phyloP scores from a whole-genome alignment of 2,113 vertebrate genomes.

The Neogale vison region DNA sequence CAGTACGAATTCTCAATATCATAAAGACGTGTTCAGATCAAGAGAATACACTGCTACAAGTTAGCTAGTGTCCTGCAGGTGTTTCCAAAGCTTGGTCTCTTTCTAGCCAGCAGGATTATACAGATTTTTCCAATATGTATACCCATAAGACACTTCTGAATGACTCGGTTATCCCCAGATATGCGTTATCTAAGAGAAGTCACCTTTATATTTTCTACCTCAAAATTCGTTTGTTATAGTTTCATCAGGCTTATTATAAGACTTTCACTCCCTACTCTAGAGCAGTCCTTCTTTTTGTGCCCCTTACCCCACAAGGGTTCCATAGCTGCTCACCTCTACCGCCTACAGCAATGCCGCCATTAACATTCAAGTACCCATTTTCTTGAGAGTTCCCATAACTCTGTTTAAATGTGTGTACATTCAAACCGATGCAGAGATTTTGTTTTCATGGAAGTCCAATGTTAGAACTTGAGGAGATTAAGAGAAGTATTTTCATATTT shows the following conservation, averaged over 20 bases:
- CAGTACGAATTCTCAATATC: not conserved
- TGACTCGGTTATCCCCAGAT: not conserved
- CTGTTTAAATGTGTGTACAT: not conserved
- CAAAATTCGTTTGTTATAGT: not conserved
- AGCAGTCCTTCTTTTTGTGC: not conserved
- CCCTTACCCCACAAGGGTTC: not conserved
- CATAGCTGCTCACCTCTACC: not conserved
- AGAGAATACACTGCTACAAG: not conserved
- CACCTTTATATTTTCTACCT: not conserved
- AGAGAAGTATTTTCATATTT: not conserved
- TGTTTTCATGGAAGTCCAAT: not conserved
- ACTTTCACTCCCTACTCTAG: not conserved
- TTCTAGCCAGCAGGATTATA: not conserved
- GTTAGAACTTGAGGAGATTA: not conserved
- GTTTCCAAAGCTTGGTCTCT: not conserved
- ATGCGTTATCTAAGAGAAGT: not conserved
- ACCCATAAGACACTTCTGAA: not conserved
- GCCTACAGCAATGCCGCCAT: not conserved
- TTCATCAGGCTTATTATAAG: not conserved
- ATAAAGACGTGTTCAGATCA: not conserved
- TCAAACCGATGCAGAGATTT: not conserved
- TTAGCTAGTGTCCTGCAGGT: not conserved
- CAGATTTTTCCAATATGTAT: not conserved
- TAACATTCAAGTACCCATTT: not conserved
- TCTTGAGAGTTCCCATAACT: not conserved